A percentile compares a stretch with the other conserved stretches of the same genome.
phyloP scores from a whole-genome alignment of 2,888 invertebrate species.

The Mimumesa dahlbomi region DNA sequence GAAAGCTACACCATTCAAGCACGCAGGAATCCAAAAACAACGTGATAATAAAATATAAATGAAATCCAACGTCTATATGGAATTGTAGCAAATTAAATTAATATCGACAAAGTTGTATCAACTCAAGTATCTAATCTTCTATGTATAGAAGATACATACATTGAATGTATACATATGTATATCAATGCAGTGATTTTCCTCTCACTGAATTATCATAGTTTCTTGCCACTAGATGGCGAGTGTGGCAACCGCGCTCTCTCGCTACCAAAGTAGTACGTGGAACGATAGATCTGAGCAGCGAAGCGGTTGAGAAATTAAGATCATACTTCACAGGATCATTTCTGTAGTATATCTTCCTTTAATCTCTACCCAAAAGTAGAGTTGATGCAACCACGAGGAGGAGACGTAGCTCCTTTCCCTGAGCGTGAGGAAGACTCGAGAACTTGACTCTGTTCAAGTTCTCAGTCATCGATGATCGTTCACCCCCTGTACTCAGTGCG shows the following conservation, averaged over 20 bases:
- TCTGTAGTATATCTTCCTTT: constrained; percentile 85
- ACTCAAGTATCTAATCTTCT: too few species aligned
- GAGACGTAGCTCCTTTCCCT: constrained; percentile 82
- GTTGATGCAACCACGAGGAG: constrained; percentile 83
- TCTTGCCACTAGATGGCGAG: constrained; percentile 51
- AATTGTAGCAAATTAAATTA: too few species aligned
- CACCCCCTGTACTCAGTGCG: constrained; percentile 65
- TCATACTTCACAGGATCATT: constrained; percentile 85
- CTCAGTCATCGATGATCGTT: constrained; percentile 78
- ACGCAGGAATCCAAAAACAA: too few species aligned
- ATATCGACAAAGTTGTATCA: too few species aligned
- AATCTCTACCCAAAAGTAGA: constrained; percentile 81
- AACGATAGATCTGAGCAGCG: constrained; percentile 9
- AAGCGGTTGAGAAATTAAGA: constrained; percentile 55
- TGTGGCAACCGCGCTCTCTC: constrained; percentile 13
- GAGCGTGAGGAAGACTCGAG: constrained; percentile 77
- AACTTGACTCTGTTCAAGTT: constrained; percentile 45
- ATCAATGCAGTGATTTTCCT: too few species aligned
- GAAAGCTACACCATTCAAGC: too few species aligned
- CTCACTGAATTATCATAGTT: too few species aligned
- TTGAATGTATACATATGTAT: too few species aligned
- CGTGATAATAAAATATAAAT: too few species aligned
- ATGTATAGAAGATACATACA: too few species aligned
- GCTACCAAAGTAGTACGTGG: background rate
- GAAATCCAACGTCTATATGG: too few species aligned